Percentiles rank a stretch among this genome's conserved stretches.
Evolutionary conservation across 2,113 vertebrate species (phyloP).

Genomic region (Conger conger): DNA sequence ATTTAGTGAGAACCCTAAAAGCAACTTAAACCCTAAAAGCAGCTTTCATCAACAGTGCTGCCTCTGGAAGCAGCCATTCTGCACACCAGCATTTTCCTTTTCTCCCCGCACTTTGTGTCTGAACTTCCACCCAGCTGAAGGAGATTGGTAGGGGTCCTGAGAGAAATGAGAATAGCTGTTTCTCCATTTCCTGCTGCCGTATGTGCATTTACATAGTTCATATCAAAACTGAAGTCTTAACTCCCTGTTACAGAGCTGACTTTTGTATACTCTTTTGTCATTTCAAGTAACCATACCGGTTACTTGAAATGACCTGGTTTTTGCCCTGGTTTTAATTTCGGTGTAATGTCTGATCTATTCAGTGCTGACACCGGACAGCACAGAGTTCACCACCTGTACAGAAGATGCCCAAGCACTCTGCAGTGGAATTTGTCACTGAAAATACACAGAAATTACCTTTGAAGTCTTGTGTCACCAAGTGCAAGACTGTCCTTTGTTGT

Average conservation of each 20-base stretch:
- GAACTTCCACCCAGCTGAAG: neutral
- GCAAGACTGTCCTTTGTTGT: neutral
- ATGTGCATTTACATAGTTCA: constrained; percentile 22
- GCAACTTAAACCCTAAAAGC: constrained; percentile 1
- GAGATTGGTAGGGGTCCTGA: constrained; percentile 7
- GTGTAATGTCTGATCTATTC: constrained; percentile 27
- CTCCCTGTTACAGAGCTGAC: constrained; percentile 30
- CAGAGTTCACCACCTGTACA: constrained; percentile 24
- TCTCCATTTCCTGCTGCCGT: constrained; percentile 11
- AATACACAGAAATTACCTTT: neutral
- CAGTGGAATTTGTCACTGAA: neutral
- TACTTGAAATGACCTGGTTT: no score
- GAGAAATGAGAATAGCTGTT: constrained; percentile 22
- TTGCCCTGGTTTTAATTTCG: constrained; percentile 38
- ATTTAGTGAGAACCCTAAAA: neutral
- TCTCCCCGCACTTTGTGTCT: neutral
- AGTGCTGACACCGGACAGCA: constrained; percentile 41
- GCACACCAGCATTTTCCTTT: neutral
- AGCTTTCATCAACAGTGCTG: neutral
- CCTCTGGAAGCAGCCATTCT: neutral
- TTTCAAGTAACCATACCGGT: constrained; percentile 32
- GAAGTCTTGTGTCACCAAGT: neutral
- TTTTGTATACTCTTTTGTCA: constrained; percentile 35
- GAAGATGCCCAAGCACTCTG: neutral
- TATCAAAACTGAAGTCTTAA: constrained; percentile 31